Evolutionary conservation across 2,797 vertebrate species (phyloP).

Genomic region (Distichodus sexfasciatus): DNA sequence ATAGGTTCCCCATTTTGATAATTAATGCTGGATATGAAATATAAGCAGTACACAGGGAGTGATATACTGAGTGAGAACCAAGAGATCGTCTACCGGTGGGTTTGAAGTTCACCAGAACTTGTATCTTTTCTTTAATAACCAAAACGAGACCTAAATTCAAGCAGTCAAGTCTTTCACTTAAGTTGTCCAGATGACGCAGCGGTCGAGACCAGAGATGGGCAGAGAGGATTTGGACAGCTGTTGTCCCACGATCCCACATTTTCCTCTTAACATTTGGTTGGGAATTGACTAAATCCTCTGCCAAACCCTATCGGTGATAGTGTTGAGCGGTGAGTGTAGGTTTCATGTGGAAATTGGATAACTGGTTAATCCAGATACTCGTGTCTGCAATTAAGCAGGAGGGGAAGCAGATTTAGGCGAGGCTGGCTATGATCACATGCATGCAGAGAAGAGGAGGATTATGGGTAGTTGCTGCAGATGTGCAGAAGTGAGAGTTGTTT

Average conservation of each 20-base stretch:
- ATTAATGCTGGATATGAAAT: slow-evolving; percentile 31
- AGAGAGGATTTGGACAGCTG: not conserved
- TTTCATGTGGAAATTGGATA: slow-evolving; percentile 34
- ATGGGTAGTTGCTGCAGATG: slow-evolving; percentile 24
- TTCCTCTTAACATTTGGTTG: not conserved
- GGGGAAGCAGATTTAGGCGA: not conserved
- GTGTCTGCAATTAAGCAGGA: not conserved
- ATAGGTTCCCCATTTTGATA: slow-evolving; percentile 9
- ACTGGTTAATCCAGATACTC: slow-evolving; percentile 12
- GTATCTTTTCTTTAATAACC: too few species aligned
- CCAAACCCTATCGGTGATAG: not conserved
- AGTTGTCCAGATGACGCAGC: too few species aligned
- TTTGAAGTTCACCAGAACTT: not conserved
- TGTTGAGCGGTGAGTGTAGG: not conserved
- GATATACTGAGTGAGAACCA: slow-evolving; percentile 15
- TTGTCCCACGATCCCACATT: not conserved
- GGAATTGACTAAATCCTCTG: not conserved
- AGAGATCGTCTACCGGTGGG: not conserved
- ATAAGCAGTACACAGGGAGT: not conserved
- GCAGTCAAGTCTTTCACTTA: too few species aligned
- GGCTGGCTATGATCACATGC: slow-evolving; percentile 44
- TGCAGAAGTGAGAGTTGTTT: slow-evolving; percentile 43
- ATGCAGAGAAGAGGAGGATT: slow-evolving; percentile 41
- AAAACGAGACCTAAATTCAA: too few species aligned
- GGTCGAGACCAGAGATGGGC: not conserved